phyloP scores from a whole-genome alignment of 2,797 vertebrate genomes.

The Melanotaenia maccullochi region DNA sequence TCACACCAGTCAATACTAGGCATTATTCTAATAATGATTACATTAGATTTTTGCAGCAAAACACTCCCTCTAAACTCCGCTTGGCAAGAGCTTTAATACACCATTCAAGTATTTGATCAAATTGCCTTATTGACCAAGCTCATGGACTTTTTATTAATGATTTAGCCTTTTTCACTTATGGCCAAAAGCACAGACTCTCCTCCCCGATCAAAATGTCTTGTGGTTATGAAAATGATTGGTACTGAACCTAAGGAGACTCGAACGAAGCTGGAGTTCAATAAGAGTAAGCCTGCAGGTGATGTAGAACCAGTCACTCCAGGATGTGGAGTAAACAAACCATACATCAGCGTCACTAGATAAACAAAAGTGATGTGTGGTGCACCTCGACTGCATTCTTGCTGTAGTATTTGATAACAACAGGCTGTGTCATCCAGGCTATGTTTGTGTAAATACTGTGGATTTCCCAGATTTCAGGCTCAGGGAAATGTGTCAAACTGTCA shows the following conservation, averaged over 20 bases:
- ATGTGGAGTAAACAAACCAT: slow-evolving; percentile 58
- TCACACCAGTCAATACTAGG: slow-evolving; percentile 62
- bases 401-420: slow-evolving; percentile 3
- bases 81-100: slow-evolving; percentile 59
- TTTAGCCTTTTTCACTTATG: slow-evolving; percentile 60
- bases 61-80: slow-evolving; percentile 34
- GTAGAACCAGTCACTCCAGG: slow-evolving; percentile 1
- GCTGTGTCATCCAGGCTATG: background rate
- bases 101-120: slow-evolving; percentile 65
- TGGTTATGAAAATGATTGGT: slow-evolving; percentile 54
- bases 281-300: slow-evolving; percentile 42
- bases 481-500: background rate
- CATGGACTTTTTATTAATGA: slow-evolving; percentile 73
- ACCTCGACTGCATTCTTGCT: slow-evolving; percentile 19
- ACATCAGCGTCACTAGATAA: slow-evolving; percentile 31
- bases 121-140: slow-evolving; percentile 66
- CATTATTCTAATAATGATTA: slow-evolving; percentile 78
- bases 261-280: slow-evolving; percentile 37
- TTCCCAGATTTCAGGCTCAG: slow-evolving; percentile 7
- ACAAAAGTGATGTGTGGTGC: background rate
- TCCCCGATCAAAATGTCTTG: slow-evolving; percentile 39
- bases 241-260: slow-evolving; percentile 1
- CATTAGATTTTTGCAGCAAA: slow-evolving; percentile 67
- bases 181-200: slow-evolving; percentile 42
- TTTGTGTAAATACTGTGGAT: background rate